Base-by-base conservation (phyloP, 2,113 vertebrate genomes). In the Dolichallabes microphthalmus region DNA sequence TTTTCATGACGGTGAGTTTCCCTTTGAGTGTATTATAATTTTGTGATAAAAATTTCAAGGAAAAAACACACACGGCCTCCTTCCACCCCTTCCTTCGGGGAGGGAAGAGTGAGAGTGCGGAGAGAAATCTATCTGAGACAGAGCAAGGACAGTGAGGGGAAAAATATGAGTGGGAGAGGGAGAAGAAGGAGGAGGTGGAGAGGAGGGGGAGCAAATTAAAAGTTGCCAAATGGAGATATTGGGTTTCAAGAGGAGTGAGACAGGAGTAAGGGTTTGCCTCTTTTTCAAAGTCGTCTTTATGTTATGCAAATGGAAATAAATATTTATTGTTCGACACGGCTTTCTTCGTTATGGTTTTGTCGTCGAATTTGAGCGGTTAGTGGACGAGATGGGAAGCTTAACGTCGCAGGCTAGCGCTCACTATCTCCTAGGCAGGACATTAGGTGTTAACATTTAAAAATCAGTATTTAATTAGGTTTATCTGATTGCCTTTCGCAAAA, bases 1-100 rank as follows among this genome's bases (percentile, higher is more conserved):
- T 98, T 99, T 98, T 98, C 97, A 98, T 98, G 98, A 98, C 97
- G 96, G 97, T 98, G 97, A 98, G 97, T 98, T 99, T 98, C 97
- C 97, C 96, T 98, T 98, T 97, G 97, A 98, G 97, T 98, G 98
- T 98, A 98, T 98, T 98, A 98, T 98, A 98, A 99, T 99, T 99
- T 99, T 98, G 97, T 97, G 97, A 98, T 99, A 99, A 99, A 99
- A 98, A 96, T 98, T 98, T 98, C 97, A 97, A 97, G 97, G 97
- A 97, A 97, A 96, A 96, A 97, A 96, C 96, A 94, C 96, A 96
- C 96, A 96, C 96, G 95, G 93, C 95, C 96, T 97, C 96, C 96
- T 97, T 97, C 96, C 96, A 96, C 95, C 93, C 91, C 92, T 94
- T 95, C 94, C 97, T 96, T 96, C 96, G 94, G 96, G 96, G 97